Conservation (phyloP, 2,888 invertebrate species). For the Cancer borealis region DNA sequence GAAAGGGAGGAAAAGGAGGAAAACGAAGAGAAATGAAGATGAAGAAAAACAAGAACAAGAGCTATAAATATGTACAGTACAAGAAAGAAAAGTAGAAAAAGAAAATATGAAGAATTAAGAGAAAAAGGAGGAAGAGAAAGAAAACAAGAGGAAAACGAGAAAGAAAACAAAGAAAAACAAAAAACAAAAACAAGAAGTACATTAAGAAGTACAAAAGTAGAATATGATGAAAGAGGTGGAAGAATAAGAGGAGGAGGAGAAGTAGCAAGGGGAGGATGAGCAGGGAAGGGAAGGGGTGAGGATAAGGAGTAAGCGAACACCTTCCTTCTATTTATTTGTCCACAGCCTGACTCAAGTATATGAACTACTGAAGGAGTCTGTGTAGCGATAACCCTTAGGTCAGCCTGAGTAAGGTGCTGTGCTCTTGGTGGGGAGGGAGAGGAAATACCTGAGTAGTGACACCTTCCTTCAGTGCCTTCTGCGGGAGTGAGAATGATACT, state of each 20-base stretch:
- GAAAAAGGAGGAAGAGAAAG: too few relatives aligned
- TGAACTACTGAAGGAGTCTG: constrained; percentile 63
- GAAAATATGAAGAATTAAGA: too few relatives aligned
- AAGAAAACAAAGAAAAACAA: too few relatives aligned
- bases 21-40: too few relatives aligned
- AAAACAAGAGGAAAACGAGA: too few relatives aligned
- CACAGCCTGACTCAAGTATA: constrained; percentile 16
- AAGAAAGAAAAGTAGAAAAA: too few relatives aligned
- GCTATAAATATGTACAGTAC: too few relatives aligned
- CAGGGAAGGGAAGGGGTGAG: not conserved
- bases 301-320: not conserved
- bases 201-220: too few relatives aligned
- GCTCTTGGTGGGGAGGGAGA: not conserved
- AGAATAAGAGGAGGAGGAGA: not conserved
- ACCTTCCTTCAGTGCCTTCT: not conserved
- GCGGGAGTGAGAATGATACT: not conserved
- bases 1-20: not conserved
- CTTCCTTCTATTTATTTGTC: constrained; percentile 46
- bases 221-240: too few relatives aligned
- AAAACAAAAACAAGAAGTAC: too few relatives aligned
- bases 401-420: not conserved
- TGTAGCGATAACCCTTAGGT: constrained; percentile 42
- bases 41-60: too few relatives aligned
- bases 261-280: not conserved
- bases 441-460: not conserved